A percentile compares a stretch with the other conserved stretches of the same genome.
Conservation (phyloP, 2,113 vertebrate species). For the Etheostoma spectabile region DNA sequence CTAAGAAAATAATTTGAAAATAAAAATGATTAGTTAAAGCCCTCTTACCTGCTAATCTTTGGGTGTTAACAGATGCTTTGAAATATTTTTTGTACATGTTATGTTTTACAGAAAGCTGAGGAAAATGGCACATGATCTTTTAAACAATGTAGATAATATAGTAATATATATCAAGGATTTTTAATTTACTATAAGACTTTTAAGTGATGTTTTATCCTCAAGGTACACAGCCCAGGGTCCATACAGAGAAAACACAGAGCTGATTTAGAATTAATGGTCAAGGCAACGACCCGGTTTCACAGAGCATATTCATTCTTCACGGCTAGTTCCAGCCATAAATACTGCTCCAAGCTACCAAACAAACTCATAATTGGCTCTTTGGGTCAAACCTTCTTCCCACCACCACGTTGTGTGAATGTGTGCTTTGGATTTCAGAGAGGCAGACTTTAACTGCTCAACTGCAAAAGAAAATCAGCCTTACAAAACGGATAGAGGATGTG, state of each 20-base stretch:
- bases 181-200: background rate
- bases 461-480: background rate
- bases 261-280: background rate
- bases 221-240: background rate
- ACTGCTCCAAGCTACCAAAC: slow-evolving; percentile 9
- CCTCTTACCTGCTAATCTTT: background rate
- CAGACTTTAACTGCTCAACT: no score
- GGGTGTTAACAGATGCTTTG: background rate
- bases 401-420: background rate
- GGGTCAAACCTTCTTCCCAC: background rate
- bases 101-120: background rate
- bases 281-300: background rate
- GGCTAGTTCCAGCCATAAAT: background rate
- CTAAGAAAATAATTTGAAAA: background rate
- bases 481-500: background rate
- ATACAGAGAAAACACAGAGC: background rate
- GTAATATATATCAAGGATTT: background rate
- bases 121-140: background rate
- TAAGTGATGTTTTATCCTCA: background rate
- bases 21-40: background rate
- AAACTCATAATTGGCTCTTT: slow-evolving; percentile 16
- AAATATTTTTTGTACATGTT: background rate
- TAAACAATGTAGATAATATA: background rate
- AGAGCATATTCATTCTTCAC: slow-evolving; percentile 10
- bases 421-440: slow-evolving; percentile 7